phyloP scores from a whole-genome alignment of 2,888 invertebrate species.

The Clusia tigrina region DNA sequence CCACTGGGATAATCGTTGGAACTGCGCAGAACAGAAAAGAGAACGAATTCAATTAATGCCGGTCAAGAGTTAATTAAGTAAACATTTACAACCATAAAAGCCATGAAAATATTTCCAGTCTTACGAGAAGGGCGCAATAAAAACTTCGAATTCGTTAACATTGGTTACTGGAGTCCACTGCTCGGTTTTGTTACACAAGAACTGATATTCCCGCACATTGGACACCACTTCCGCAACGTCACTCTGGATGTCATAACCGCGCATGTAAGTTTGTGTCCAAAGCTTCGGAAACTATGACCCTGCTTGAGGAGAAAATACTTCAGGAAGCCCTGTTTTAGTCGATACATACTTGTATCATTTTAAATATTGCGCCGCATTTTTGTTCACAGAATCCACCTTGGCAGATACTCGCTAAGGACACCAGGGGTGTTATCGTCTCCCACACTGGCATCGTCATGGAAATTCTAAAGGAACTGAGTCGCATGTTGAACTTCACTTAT shows the following conservation, averaged over 20 bases:
- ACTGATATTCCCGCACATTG: conserved; percentile 80
- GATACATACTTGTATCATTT: not conserved
- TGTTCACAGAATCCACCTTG: conserved; percentile 82
- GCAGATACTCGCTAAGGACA: conserved; percentile 75
- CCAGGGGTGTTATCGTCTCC: conserved; percentile 64
- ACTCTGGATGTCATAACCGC: conserved; percentile 77
- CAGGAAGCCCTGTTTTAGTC: conserved; percentile 4
- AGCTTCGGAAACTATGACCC: not conserved
- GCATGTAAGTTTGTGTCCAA: conserved; percentile 70
- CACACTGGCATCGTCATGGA: conserved; percentile 82
- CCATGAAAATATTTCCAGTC: not conserved
- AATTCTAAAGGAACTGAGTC: conserved; percentile 77
- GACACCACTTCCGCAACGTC: conserved; percentile 80
- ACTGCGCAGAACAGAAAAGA: too few relatives aligned
- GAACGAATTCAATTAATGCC: not conserved
- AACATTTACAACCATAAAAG: too few relatives aligned
- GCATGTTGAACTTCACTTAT: conserved; percentile 80
- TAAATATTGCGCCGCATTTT: not conserved
- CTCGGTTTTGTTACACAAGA: conserved; percentile 74
- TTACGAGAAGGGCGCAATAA: conserved; percentile 42
- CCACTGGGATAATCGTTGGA: too few relatives aligned
- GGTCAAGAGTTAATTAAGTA: not conserved
- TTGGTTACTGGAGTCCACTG: conserved; percentile 79
- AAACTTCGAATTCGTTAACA: conserved; percentile 64
- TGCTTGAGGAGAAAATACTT: not conserved